Evolutionary conservation across 2,797 vertebrate genomes (phyloP).

Genomic region (Phylloscopus collybita): DNA sequence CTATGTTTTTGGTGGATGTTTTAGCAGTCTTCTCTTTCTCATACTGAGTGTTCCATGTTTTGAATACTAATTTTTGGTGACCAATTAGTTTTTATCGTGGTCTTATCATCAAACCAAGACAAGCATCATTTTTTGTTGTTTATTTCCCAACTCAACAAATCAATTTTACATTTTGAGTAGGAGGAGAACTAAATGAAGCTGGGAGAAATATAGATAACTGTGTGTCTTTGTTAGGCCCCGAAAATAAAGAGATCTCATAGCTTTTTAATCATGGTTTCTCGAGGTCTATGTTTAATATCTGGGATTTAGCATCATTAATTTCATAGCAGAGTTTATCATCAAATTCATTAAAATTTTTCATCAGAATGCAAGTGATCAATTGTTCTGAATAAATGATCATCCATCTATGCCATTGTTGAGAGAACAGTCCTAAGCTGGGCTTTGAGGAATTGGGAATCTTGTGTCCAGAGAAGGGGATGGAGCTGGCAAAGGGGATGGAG

Average conservation of each 20-base stretch:
- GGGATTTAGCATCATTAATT: not conserved
- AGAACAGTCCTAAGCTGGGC: not conserved
- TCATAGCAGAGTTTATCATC: not conserved
- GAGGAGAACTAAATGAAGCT: not conserved
- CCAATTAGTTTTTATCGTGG: constrained; percentile 19
- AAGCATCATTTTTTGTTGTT: not conserved
- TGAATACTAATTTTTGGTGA: constrained; percentile 2
- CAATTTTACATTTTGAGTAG: constrained; percentile 33
- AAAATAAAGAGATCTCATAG: not conserved
- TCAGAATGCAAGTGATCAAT: not conserved
- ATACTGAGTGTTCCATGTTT: not conserved
- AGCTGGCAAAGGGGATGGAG: not conserved
- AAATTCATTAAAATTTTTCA: not conserved
- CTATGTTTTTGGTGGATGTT: not conserved
- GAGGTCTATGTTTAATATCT: not conserved
- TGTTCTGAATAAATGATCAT: constrained; percentile 8
- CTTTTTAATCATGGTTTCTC: constrained; percentile 24
- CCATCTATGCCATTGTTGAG: not conserved
- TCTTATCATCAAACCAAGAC: not conserved
- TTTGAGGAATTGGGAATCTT: not conserved
- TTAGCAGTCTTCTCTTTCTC: not conserved
- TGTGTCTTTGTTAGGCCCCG: not conserved
- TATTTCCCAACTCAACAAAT: not conserved
- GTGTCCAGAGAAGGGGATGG: not conserved
- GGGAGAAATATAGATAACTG: not conserved